Evolutionary conservation across 2,113 vertebrate species (phyloP).

Genomic region (Spermophilus dauricus): DNA sequence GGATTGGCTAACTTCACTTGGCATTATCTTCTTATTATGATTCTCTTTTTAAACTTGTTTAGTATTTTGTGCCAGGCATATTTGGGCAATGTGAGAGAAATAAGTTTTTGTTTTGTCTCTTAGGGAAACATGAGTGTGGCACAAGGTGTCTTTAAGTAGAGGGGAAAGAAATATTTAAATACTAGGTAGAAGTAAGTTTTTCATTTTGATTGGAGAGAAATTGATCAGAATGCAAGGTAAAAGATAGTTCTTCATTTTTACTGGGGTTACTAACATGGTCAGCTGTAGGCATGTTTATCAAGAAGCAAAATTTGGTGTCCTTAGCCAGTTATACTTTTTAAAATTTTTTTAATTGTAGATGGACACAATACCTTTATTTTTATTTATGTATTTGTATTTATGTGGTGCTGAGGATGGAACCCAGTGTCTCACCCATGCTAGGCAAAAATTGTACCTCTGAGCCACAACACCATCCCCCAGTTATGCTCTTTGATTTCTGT

Average conservation of each 20-base stretch:
- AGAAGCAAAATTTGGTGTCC: neutral
- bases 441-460: too few species aligned
- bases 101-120: neutral
- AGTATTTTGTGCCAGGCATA: neutral
- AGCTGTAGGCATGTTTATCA: neutral
- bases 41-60: neutral
- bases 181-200: neutral
- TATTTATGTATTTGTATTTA: too few species aligned
- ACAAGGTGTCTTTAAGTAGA: neutral
- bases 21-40: too few species aligned
- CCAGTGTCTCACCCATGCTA: too few species aligned
- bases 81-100: neutral
- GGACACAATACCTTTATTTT: too few species aligned
- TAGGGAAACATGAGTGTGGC: neutral
- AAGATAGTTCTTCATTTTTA: neutral
- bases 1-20: too few species aligned
- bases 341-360: too few species aligned
- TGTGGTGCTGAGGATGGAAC: too few species aligned
- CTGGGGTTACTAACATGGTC: neutral
- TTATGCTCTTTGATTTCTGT: neutral
- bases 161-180: neutral
- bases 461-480: too few species aligned
- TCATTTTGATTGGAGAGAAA: constrained; percentile 10
- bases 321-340: too few species aligned
- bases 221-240: neutral